Conservation (phyloP, 2,113 vertebrate genomes). For the Antidorcas marsupialis region DNA sequence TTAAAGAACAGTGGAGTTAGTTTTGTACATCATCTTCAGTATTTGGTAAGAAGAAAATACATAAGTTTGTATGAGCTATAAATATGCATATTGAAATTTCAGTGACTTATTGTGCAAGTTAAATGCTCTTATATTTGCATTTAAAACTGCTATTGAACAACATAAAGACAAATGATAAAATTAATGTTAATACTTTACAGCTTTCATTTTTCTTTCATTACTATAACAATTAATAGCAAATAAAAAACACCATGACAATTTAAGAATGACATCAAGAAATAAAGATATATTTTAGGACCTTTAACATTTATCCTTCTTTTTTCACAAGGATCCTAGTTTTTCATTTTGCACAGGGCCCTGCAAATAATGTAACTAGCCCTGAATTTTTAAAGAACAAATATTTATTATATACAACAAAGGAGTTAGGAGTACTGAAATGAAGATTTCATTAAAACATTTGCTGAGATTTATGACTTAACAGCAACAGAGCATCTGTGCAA, state of each 20-base stretch:
- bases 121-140: not conserved
- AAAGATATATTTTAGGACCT: not conserved
- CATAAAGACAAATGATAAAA: not conserved
- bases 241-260: not conserved
- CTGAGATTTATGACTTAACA: not conserved
- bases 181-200: not conserved
- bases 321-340: not conserved
- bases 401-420: not conserved
- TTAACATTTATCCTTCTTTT: not conserved
- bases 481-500: not conserved
- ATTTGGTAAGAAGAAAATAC: not conserved
- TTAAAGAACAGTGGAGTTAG: not conserved
- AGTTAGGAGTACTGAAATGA: not conserved
- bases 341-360: not conserved
- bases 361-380: not conserved
- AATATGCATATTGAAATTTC: not conserved
- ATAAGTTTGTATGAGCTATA: not conserved
- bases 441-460: not conserved
- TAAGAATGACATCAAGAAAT: not conserved
- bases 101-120: not conserved
- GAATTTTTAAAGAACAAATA: not conserved
- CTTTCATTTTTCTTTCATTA: not conserved
- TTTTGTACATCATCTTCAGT: not conserved
- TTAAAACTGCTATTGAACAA: not conserved
- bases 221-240: not conserved